Conservation (phyloP, 1,140 invertebrate species). For the Sitodiplosis mosellana region DNA sequence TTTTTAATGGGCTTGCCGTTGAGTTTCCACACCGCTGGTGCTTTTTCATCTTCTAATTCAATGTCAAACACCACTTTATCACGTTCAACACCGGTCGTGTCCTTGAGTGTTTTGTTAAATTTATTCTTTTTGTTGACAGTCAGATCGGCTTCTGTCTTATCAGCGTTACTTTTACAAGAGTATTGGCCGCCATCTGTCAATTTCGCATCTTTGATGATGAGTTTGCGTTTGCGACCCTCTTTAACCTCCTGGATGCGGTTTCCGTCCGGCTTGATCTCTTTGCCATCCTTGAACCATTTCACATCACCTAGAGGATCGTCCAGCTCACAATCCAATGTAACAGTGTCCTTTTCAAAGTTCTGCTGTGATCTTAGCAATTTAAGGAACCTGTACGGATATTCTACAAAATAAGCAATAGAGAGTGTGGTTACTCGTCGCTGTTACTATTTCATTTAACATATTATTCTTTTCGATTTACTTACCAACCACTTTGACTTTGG, state of each 20-base stretch:
- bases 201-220: constrained; percentile 83
- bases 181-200: constrained; percentile 83
- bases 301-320: constrained; percentile 92
- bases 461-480: constrained; percentile 10
- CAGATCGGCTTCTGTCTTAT: constrained; percentile 80
- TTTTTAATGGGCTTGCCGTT: constrained; percentile 65
- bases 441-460: not conserved
- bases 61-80: constrained; percentile 79
- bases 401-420: constrained; percentile 28
- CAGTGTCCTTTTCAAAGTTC: constrained; percentile 82
- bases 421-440: not conserved
- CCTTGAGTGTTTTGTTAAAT: constrained; percentile 92
- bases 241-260: constrained; percentile 68
- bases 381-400: constrained; percentile 95
- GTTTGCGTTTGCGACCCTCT: constrained; percentile 79
- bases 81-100: constrained; percentile 75
- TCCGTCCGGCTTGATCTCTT: constrained; percentile 77
- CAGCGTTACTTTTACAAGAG: constrained; percentile 77
- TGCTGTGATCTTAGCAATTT: constrained; percentile 88
- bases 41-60: constrained; percentile 86
- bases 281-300: constrained; percentile 82
- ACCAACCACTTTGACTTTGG: constrained; percentile 58
- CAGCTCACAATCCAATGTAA: constrained; percentile 84
- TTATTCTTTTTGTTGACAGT: constrained; percentile 85
- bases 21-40: constrained; percentile 79